Evolutionary conservation across 2,797 vertebrate genomes (phyloP), one percentile per base, ranked within the genome.

Genomic region (Chaetodon trifasciatus): DNA sequence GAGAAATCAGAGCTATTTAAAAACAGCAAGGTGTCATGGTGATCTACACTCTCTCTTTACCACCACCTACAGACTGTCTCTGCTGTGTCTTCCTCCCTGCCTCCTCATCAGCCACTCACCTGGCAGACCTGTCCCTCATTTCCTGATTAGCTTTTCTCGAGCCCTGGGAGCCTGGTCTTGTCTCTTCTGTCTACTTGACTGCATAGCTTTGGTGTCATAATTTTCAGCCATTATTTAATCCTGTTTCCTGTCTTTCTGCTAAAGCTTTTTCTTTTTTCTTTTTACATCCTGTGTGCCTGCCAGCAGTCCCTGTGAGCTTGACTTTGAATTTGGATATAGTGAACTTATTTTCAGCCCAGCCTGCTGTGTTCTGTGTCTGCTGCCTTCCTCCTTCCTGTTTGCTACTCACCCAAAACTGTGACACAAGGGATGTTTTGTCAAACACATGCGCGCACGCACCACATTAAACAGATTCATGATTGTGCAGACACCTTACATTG

Each of bases 321-420:
- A 50, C 67, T 79, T 76, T 57, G 39, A 73, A 55, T 55, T 73
- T 78, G 67, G 35, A 76, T 76, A 76, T 49, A 74, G 49, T 28
- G 28, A 19, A 67, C 8, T 56, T 66, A 74, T 76, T 70, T 81
- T 71, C 23, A 76, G 61, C 46, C 9, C 17, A 35, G 37, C 66
- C 65, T 56, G 65, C 62, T 64, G 72, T 76, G 44, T 17, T 75
- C 44, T 74, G 17, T 1, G 21, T 46, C 46, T 65, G 35, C 60
- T 50, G 37, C 50, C 62, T 53, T 64, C 44, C 32, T 55, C 42
- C 57, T 37, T 72, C 55, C 55, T 74, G 28, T 44, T 72, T 63
- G 28, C 56, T 23, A 70, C 23, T 49, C 68, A 37, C 69, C 37
- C 65, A 71, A 67, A 44, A 58, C 17, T 28, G 72, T 61, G 66